These are phyloP conservation scores for Megalonaias nervosa DNA, from an alignment of 1,140 invertebrate species.

Conservation along the genomic window DNA sequence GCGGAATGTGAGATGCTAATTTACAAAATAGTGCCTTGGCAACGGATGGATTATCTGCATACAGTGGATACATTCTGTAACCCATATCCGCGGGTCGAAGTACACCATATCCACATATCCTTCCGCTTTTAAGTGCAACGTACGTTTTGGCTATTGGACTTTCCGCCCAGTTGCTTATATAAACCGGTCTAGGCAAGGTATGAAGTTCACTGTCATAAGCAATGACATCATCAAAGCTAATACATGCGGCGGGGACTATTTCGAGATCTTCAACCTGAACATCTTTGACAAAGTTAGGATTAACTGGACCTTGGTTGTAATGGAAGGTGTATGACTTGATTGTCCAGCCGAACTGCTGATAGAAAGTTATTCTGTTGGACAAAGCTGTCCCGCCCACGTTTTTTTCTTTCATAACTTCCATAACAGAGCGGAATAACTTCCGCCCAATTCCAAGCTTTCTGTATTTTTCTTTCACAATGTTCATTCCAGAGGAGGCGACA, in stretches of 20 bases:
- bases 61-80: constrained; percentile 46
- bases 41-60: constrained; percentile 38
- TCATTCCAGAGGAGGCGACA: constrained; percentile 52
- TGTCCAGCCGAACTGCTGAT: constrained; percentile 53
- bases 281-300: constrained; percentile 37
- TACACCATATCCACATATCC: constrained; percentile 45
- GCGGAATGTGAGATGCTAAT: constrained; percentile 38
- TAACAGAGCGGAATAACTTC: constrained; percentile 41
- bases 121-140: constrained; percentile 43
- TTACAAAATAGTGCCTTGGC: constrained; percentile 47
- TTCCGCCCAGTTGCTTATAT: constrained; percentile 45
- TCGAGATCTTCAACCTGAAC: constrained; percentile 37
- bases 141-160: constrained; percentile 34
- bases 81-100: constrained; percentile 43
- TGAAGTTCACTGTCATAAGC: constrained; percentile 47
- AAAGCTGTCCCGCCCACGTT: constrained; percentile 50
- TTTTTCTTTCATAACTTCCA: constrained; percentile 47
- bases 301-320: constrained; percentile 48
- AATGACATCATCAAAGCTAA: constrained; percentile 45
- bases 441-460: constrained; percentile 43
- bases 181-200: constrained; percentile 44
- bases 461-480: constrained; percentile 50
- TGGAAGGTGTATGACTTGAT: constrained; percentile 49
- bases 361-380: constrained; percentile 49
- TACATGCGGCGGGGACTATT: constrained; percentile 36